These are phyloP conservation scores for Drosophila takahashii DNA, from an alignment of 1,140 invertebrate genomes.

Conservation along the genomic window DNA sequence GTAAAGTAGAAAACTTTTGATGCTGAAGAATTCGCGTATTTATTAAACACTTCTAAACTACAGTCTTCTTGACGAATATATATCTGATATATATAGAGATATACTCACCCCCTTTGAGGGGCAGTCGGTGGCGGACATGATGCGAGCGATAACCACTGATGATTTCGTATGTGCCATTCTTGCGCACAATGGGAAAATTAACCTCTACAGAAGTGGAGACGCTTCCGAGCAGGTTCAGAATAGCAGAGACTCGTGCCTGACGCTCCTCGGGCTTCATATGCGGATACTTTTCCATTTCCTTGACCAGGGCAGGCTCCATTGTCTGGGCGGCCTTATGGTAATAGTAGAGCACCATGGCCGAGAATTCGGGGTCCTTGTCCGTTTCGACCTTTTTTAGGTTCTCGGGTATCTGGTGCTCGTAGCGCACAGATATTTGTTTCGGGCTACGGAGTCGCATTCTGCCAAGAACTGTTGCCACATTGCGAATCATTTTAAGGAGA, in stretches of 20 bases:
- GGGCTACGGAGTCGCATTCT: too few relatives aligned
- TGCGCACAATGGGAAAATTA: conserved; percentile 91
- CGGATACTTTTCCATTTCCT: conserved; percentile 87
- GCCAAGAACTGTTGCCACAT: fast-evolving
- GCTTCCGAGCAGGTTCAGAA: conserved; percentile 90
- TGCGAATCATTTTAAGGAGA: not conserved
- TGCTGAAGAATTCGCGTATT: not conserved
- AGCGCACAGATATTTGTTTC: not conserved
- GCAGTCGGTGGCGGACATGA: conserved; percentile 92
- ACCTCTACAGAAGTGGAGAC: conserved; percentile 91
- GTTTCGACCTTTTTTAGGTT: conserved; percentile 86
- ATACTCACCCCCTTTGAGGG: conserved; percentile 90
- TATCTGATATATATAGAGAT: not conserved
- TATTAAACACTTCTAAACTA: too few relatives aligned
- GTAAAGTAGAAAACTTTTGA: not conserved
- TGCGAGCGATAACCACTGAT: conserved; percentile 93
- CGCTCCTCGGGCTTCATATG: conserved; percentile 88
- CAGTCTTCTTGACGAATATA: too few relatives aligned
- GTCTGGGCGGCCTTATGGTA: conserved; percentile 88
- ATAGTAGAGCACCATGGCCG: conserved; percentile 90
- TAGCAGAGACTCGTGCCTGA: conserved; percentile 87
- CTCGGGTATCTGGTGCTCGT: conserved; percentile 87
- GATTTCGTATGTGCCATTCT: conserved; percentile 92
- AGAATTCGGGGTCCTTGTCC: conserved; percentile 89
- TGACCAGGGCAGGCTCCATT: conserved; percentile 88